These are phyloP conservation scores for Phaenicophaeus curvirostris DNA, from an alignment of 2,797 vertebrate genomes.

Conservation along the genomic window DNA sequence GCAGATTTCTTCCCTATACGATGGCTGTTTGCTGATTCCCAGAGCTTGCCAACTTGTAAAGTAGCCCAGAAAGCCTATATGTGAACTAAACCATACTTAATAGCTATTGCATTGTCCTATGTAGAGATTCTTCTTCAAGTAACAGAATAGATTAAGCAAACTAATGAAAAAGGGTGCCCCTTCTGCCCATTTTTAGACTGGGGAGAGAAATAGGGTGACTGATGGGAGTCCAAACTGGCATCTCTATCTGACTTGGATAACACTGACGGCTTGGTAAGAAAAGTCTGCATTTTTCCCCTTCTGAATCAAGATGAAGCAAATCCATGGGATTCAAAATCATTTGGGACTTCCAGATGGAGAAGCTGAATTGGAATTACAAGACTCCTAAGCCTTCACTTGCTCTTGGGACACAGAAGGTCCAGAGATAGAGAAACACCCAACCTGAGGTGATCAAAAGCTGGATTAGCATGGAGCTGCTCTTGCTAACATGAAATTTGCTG, in stretches of 20 bases:
- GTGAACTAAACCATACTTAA: background rate
- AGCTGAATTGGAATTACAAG: background rate
- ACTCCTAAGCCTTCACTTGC: slow-evolving; percentile 14
- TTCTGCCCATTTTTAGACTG: background rate
- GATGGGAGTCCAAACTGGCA: background rate
- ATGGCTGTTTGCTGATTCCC: slow-evolving; percentile 2
- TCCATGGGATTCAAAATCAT: background rate
- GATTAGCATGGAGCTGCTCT: slow-evolving; percentile 41
- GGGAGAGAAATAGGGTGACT: background rate
- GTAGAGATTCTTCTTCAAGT: background rate
- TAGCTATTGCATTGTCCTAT: background rate
- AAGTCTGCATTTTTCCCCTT: background rate
- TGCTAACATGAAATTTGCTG: slow-evolving; percentile 13
- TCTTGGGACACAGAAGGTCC: background rate
- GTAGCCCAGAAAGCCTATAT: slow-evolving; percentile 5
- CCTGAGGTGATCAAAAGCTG: slow-evolving; percentile 25
- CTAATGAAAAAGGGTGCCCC: background rate
- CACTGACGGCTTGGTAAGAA: background rate
- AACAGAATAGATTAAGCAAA: background rate
- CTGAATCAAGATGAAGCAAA: background rate
- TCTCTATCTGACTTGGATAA: background rate
- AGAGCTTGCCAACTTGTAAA: slow-evolving; percentile 39
- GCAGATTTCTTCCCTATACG: background rate
- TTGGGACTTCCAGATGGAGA: background rate
- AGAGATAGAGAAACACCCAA: background rate